Evolutionary conservation across 2,113 vertebrate genomes (phyloP), one percentile per base, ranked within the genome.

Genomic region (Hypanus sabinus): DNA sequence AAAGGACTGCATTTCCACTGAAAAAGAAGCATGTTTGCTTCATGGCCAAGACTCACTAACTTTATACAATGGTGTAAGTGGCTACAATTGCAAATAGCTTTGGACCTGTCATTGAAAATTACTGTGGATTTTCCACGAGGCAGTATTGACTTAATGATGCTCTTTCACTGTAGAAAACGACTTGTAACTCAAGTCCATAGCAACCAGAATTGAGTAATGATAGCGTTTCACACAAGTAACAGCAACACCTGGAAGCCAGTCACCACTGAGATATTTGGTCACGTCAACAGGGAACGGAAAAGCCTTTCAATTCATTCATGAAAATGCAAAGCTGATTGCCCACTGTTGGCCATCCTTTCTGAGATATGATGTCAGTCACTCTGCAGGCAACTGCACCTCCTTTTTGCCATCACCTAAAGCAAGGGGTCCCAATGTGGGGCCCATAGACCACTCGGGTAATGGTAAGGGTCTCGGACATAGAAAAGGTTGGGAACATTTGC

Each of bases 201-300:
- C 65, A 92, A 38, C n/a, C 62, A 38, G 36, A n/a, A 38, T 65
- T 70, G 88, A 92, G n/a, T 71, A 36, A 92, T 24, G 88, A 92
- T 92, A 70, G 9, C 36, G 33, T 70, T 91, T 91, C 88, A 22
- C n/a, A 5, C 65, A 92, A 70, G 88, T 38, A 92, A 68, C 22
- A 68, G 70, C n/a, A 68, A 22, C 88, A 92, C 8, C 62, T 92
- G 65, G 65, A 92, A 24, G 24, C 60, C 83, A 0, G 27, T 87
- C 83, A 46, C 46, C 4, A 3, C 46, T 46, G 46, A 46, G 46
- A 46, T 46, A 46, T 46, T 46, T 46, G 46, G 46, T 46, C 46
- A 46, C 46, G 4, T 46, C 46, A 3, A 46, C 46, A 46, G 0
- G 1, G 46, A 46, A 46, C 46, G 4, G 46, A 46, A 46, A 46